Conservation (phyloP, 2,888 invertebrate species). For the Bugula neritina region DNA sequence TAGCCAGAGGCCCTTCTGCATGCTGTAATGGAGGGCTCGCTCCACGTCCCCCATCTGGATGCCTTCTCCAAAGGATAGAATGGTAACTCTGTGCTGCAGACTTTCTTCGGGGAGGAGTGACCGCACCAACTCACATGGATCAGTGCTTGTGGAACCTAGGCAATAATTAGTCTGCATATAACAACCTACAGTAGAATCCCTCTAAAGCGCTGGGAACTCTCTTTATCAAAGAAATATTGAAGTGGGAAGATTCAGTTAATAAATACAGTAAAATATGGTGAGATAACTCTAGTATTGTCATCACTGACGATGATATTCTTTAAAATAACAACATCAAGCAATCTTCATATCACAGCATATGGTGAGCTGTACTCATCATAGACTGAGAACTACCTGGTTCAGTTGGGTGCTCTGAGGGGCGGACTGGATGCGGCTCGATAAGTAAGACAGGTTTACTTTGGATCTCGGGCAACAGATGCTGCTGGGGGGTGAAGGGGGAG, state of each 20-base stretch:
- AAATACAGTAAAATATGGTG: too few species aligned
- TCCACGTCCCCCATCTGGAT: slow-evolving; percentile 40
- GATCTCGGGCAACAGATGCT: neutral
- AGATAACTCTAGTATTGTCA: too few species aligned
- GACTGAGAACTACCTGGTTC: neutral
- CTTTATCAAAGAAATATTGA: too few species aligned
- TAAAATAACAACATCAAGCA: too few species aligned
- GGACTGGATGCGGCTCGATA: slow-evolving; percentile 33
- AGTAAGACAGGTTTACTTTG: slow-evolving; percentile 32
- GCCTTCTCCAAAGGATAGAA: slow-evolving; percentile 46
- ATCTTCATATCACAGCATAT: too few species aligned
- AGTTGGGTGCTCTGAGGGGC: neutral
- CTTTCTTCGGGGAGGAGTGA: slow-evolving; percentile 42
- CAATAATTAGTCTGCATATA: neutral
- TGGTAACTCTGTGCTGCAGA: slow-evolving; percentile 44
- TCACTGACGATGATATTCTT: too few species aligned
- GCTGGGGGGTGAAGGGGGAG: neutral
- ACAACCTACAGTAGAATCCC: too few species aligned
- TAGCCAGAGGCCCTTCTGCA: slow-evolving; percentile 47
- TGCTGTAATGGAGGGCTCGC: slow-evolving; percentile 43
- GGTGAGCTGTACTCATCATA: too few species aligned
- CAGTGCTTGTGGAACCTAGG: slow-evolving; percentile 31
- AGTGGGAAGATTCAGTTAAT: too few species aligned
- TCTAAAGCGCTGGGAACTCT: too few species aligned
- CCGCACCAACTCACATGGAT: slow-evolving; percentile 44